Percentiles rank a stretch among this genome's conserved stretches.
Conservation (phyloP, 2,797 vertebrate species). For the Pyrrhura leucotis region DNA sequence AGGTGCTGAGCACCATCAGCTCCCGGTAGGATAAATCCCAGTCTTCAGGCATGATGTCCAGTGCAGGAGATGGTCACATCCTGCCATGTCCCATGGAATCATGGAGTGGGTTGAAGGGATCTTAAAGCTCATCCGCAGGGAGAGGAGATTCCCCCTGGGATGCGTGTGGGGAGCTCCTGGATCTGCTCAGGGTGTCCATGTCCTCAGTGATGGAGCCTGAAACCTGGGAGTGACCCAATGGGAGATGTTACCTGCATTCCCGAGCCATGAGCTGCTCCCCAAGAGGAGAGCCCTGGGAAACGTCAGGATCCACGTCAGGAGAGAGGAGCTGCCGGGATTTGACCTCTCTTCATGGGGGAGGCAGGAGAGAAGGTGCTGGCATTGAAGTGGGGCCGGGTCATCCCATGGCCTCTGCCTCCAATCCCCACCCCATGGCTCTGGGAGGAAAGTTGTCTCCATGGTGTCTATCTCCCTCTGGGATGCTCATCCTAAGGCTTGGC, state of each 20-base stretch:
- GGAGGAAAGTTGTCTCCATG: accelerated
- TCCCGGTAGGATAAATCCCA: neutral
- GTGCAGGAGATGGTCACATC: neutral
- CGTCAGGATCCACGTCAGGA: accelerated
- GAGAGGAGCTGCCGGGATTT: neutral
- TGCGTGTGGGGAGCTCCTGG: neutral
- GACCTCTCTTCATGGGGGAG: neutral
- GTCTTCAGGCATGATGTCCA: neutral
- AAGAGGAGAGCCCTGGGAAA: neutral
- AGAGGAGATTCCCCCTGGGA: neutral
- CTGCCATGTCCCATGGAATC: neutral
- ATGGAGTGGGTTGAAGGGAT: neutral
- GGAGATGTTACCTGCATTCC: neutral
- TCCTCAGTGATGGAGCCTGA: neutral
- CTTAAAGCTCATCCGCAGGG: neutral
- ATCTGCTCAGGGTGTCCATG: accelerated
- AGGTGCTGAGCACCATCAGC: neutral
- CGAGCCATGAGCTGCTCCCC: neutral
- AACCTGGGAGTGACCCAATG: accelerated
- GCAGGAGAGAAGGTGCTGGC: neutral
- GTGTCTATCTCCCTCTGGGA: accelerated
- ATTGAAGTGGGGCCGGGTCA: neutral
- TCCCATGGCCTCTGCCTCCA: accelerated
- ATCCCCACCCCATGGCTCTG: neutral
- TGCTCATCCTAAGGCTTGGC: neutral